Evolutionary conservation across 2,888 invertebrate species (phyloP).

Genomic region (Philopedon plagiatum): DNA sequence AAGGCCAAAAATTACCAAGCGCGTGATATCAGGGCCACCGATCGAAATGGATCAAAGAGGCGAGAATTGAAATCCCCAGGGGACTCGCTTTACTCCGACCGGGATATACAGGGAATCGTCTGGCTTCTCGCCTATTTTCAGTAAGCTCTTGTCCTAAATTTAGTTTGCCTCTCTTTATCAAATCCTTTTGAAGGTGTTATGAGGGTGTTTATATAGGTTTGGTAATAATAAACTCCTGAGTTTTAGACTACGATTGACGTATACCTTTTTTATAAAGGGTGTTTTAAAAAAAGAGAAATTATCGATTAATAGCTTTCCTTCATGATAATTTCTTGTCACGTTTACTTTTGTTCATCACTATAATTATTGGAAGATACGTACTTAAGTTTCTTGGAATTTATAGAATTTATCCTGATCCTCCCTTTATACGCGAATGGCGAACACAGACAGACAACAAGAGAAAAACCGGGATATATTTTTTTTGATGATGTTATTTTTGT

Average conservation of each 20-base stretch:
- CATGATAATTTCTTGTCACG: no score
- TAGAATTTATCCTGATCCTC: no score
- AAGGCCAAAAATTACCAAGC: constrained; percentile 57
- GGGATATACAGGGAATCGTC: constrained; percentile 23
- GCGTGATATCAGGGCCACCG: constrained; percentile 61
- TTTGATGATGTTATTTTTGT: no score
- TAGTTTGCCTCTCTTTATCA: constrained; percentile 41
- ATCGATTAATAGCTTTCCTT: no score
- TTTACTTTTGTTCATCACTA: no score
- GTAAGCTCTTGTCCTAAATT: constrained; percentile 37
- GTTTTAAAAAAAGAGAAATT: no score
- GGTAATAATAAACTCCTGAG: constrained; percentile 36
- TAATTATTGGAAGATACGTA: no score
- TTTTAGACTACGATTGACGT: neutral
- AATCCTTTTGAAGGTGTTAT: constrained; percentile 41
- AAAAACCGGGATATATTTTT: no score
- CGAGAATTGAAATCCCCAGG: constrained; percentile 67
- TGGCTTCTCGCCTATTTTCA: constrained; percentile 43
- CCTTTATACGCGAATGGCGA: no score
- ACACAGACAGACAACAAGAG: no score
- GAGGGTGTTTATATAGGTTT: constrained; percentile 36
- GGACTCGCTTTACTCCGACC: constrained; percentile 54
- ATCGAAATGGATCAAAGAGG: constrained; percentile 64
- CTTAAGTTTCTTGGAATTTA: no score
- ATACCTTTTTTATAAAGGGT: no score